Conservation (phyloP, 1,140 invertebrate species). For the Aphidius ervi region DNA sequence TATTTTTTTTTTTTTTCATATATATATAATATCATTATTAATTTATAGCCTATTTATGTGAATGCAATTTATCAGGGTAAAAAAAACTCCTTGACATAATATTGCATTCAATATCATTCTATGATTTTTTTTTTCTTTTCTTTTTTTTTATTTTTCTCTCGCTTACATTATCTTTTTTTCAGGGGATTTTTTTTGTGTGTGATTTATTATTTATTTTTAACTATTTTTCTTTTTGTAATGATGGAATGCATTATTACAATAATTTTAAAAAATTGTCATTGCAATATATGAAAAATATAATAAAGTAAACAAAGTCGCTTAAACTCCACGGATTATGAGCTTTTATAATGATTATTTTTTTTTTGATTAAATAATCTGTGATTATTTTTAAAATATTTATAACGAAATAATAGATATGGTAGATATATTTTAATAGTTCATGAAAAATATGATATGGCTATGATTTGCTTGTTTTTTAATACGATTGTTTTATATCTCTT, state of each 20-base stretch:
- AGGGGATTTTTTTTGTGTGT: not conserved
- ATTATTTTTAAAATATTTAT: conserved; percentile 25
- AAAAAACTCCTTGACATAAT: not conserved
- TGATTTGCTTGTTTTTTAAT: conserved; percentile 14
- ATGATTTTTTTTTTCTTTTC: conserved; percentile 15
- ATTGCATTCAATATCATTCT: conserved; percentile 6
- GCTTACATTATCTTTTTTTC: conserved; percentile 13
- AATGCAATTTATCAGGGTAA: conserved; percentile 6
- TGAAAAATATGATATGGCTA: conserved; percentile 47
- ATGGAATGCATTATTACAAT: no score
- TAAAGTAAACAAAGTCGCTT: no score
- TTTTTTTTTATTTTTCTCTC: conserved; percentile 8
- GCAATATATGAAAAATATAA: no score
- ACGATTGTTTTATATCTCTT: no score
- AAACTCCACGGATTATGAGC: not conserved
- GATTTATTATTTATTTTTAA: no score
- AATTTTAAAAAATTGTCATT: no score
- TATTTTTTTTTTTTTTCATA: conserved; percentile 15
- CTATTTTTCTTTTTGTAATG: no score
- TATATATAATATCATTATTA: conserved; percentile 14
- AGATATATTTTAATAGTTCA: conserved; percentile 42
- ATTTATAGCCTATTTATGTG: conserved; percentile 11
- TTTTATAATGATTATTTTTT: not conserved
- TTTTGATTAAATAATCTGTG: conserved; percentile 7
- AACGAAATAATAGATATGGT: conserved; percentile 30